Conservation (phyloP, 2,113 vertebrate species). For the Paralichthys olivaceus region DNA sequence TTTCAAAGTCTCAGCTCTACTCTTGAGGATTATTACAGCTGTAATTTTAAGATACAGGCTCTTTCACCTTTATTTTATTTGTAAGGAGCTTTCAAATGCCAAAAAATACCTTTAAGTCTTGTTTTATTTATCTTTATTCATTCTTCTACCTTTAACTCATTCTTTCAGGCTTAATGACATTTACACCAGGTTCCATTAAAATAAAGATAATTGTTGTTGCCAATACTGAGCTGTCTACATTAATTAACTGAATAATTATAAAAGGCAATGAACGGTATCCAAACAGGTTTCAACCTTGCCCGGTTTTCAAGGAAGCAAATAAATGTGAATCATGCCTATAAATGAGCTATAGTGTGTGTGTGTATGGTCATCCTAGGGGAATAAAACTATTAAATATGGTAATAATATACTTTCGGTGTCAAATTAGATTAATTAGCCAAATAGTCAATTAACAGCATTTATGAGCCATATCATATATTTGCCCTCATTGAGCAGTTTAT, state of each 20-base stretch:
- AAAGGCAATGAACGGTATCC: conserved; percentile 25
- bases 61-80: conserved; percentile 1
- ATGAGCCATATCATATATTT: background rate
- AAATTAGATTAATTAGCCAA: background rate
- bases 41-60: background rate
- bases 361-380: background rate
- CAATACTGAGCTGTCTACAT: conserved; percentile 23
- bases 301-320: conserved; percentile 19
- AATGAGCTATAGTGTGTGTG: background rate
- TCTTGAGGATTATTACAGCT: conserved; percentile 3
- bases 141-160: background rate
- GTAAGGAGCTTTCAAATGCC: background rate
- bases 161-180: background rate
- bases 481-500: background rate
- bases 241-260: conserved; percentile 40
- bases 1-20: conserved; percentile 9
- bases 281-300: conserved; percentile 6
- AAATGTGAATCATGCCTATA: background rate
- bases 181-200: conserved; percentile 28
- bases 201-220: conserved; percentile 24
- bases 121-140: background rate
- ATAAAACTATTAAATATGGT: background rate
- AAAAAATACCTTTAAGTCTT: background rate
- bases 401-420: background rate
- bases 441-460: background rate